Conservation (phyloP, 1,140 invertebrate genomes). For the Euglossa dilemma region DNA sequence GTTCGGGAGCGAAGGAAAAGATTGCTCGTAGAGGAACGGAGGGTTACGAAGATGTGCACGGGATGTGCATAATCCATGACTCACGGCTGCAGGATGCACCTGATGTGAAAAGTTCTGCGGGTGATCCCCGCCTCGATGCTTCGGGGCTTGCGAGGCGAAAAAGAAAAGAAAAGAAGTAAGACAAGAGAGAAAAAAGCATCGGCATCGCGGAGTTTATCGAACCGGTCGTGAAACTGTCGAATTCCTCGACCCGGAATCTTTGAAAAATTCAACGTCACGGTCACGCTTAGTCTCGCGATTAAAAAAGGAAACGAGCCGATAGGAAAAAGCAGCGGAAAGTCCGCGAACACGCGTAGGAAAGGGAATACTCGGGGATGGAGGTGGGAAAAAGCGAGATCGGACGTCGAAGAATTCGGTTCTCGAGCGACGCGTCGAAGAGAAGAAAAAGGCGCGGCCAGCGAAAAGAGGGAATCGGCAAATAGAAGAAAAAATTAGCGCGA, state of each 20-base stretch:
- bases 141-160: not conserved
- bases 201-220: constrained; percentile 16
- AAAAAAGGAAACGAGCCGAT: not conserved
- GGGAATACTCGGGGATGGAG: not conserved
- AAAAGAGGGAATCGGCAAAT: constrained; percentile 21
- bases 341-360: not conserved
- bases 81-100: constrained; percentile 42
- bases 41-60: not conserved
- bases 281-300: not conserved
- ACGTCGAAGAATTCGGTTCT: not conserved
- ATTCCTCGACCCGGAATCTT: constrained; percentile 27
- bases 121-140: constrained; percentile 4
- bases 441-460: not conserved
- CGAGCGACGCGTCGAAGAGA: not conserved
- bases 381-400: not conserved
- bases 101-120: constrained; percentile 25
- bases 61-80: constrained; percentile 23
- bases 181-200: constrained; percentile 9
- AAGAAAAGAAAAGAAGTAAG: too few species aligned
- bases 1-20: too few species aligned
- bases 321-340: not conserved
- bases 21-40: not conserved
- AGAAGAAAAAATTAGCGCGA: not conserved
- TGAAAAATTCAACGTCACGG: not conserved
- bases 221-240: constrained; percentile 34